Evolutionary conservation across 2,113 vertebrate genomes (phyloP), one percentile per base, ranked within the genome.

Genomic region (Larimichthys crocea): DNA sequence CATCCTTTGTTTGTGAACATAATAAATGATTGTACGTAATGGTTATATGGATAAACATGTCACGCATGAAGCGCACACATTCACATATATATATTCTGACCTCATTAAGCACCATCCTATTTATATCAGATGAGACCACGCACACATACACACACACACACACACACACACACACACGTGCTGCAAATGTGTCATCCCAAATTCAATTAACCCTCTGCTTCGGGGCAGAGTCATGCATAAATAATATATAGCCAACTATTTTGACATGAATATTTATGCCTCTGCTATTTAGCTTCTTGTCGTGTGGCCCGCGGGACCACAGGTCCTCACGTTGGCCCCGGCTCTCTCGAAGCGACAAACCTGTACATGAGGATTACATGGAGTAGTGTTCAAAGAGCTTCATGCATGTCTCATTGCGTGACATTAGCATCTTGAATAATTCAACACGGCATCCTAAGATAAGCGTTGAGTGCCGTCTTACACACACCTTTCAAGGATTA

Each of bases 201-300:
- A 92, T 91, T 90, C 73, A 92, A 90, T 92, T 91, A 92, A 84
- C 71, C 76, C 61, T 80, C 48, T 24, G 89, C 90, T 89, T 71
- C 40, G 12, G 72, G 89, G 76, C 81, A 83, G 26, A 86, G 62
- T 68, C 81, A 85, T 88, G 86, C 80, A 90, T 91, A 83, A 89
- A 88, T 90, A 88, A 93, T 68, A 71, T 26, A 66, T 50, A 68
- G 59, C 59, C 67, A 86, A 88, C 80, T 82, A 78, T 87, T 88
- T 77, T 72, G 63, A 80, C 83, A 91, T 93, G 74, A 93, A 93
- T 92, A 92, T 92, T 93, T 76, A 91, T 84, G 80, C 74, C 49
- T 68, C 62, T 65, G 57, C 84, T 68, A 73, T 90, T 91, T 85
- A 73, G 78, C 52, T 35, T 84, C 84, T 82, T 80, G 75, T 86